Evolutionary conservation across 2,888 invertebrate genomes (phyloP).

Genomic region (Halictus ligatus): DNA sequence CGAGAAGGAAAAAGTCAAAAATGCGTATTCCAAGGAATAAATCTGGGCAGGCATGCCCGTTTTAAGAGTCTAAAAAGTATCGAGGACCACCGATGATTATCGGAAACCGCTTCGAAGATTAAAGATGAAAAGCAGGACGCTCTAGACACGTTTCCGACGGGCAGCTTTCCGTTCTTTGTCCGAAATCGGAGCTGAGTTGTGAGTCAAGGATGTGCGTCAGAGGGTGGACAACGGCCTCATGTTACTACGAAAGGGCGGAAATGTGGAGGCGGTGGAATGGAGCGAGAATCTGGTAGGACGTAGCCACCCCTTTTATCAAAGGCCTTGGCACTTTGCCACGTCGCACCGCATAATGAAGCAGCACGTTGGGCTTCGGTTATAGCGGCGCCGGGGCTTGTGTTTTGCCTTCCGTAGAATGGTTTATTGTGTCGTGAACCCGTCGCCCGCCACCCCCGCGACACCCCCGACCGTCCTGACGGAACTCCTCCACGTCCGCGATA

Average conservation of each 20-base stretch:
- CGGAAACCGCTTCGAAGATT: not conserved
- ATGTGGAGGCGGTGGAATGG: conserved; percentile 52
- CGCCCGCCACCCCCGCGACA: conserved; percentile 20
- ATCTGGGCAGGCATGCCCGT: too few relatives aligned
- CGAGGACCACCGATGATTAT: not conserved
- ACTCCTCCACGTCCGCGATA: conserved; percentile 50
- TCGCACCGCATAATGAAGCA: conserved; percentile 82
- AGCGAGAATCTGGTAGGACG: conserved; percentile 64
- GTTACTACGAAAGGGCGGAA: conserved; percentile 68
- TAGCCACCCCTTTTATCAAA: conserved; percentile 70
- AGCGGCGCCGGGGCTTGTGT: conserved; percentile 74
- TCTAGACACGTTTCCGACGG: not conserved
- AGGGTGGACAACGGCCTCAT: conserved; percentile 54
- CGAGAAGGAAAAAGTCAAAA: too few relatives aligned
- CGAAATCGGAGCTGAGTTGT: not conserved
- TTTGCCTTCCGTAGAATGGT: conserved; percentile 81
- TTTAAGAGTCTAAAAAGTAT: not conserved
- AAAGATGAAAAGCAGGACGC: not conserved
- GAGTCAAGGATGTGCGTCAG: conserved; percentile 54
- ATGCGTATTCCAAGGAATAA: too few relatives aligned
- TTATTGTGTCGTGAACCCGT: conserved; percentile 81
- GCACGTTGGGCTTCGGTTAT: conserved; percentile 80
- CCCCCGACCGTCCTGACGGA: not conserved
- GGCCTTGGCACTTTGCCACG: conserved; percentile 82
- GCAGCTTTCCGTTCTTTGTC: conserved; percentile 31